phyloP scores from a whole-genome alignment of 2,113 vertebrate species.

The Orientallactaga bullata region DNA sequence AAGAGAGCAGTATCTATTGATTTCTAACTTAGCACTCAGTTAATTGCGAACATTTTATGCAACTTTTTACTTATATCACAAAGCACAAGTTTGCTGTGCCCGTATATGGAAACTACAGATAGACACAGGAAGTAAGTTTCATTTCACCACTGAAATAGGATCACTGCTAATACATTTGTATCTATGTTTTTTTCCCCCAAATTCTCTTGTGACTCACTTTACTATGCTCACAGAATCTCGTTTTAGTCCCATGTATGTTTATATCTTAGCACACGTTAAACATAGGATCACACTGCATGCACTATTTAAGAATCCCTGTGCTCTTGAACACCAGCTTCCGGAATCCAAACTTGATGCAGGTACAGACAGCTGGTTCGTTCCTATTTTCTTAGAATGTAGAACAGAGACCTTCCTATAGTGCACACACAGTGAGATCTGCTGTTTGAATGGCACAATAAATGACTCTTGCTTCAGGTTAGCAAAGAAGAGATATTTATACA shows the following conservation, averaged over 20 bases:
- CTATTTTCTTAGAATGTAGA: background rate
- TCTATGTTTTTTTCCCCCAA: background rate
- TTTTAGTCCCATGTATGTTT: background rate
- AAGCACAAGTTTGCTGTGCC: background rate
- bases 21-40: slow-evolving; percentile 46
- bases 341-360: background rate
- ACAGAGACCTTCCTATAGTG: background rate
- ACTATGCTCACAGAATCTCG: background rate
- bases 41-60: background rate
- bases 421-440: background rate
- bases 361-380: background rate
- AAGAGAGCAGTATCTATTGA: background rate
- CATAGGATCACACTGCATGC: background rate
- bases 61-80: slow-evolving; percentile 49
- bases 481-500: background rate
- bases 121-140: background rate
- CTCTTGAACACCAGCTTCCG: background rate
- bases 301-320: background rate
- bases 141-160: background rate
- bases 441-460: background rate
- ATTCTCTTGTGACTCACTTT: background rate
- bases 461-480: background rate
- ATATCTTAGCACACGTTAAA: background rate
- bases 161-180: background rate
- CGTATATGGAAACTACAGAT: slow-evolving; percentile 52